A percentile compares a stretch with the other conserved stretches of the same genome.
phyloP scores from a whole-genome alignment of 2,888 invertebrate genomes.

The Microplitis deprimator region DNA sequence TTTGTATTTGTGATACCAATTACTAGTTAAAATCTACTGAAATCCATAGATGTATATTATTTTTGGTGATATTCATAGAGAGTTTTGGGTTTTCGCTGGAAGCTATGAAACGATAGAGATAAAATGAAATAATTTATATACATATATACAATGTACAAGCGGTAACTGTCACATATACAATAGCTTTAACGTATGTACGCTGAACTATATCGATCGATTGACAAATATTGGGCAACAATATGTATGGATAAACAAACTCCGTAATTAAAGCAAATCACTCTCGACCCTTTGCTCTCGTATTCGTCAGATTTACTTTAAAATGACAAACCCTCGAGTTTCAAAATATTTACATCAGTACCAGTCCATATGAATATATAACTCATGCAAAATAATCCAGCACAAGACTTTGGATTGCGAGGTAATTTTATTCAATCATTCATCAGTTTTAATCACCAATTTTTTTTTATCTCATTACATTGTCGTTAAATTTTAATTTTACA shows the following conservation, averaged over 20 bases:
- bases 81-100: not conserved
- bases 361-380: constrained; percentile 11
- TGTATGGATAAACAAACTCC: constrained; percentile 55
- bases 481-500: too few species aligned
- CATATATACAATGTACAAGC: not conserved
- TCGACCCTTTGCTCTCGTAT: constrained; percentile 40
- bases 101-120: not conserved
- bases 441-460: too few species aligned
- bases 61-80: not conserved
- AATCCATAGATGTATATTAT: not conserved
- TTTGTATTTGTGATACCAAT: not conserved
- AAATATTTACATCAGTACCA: constrained; percentile 3
- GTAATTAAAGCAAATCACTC: constrained; percentile 55
- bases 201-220: constrained; percentile 57
- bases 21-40: not conserved
- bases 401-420: not conserved
- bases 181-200: constrained; percentile 14
- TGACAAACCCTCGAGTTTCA: constrained; percentile 8
- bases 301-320: constrained; percentile 30
- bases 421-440: too few species aligned
- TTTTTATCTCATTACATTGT: too few species aligned
- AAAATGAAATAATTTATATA: not conserved
- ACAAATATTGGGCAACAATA: constrained; percentile 58
- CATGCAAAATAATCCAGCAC: not conserved
- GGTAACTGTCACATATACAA: constrained; percentile 3